Evolutionary conservation across 2,113 vertebrate species (phyloP).

Genomic region (Cygnus buccinator): DNA sequence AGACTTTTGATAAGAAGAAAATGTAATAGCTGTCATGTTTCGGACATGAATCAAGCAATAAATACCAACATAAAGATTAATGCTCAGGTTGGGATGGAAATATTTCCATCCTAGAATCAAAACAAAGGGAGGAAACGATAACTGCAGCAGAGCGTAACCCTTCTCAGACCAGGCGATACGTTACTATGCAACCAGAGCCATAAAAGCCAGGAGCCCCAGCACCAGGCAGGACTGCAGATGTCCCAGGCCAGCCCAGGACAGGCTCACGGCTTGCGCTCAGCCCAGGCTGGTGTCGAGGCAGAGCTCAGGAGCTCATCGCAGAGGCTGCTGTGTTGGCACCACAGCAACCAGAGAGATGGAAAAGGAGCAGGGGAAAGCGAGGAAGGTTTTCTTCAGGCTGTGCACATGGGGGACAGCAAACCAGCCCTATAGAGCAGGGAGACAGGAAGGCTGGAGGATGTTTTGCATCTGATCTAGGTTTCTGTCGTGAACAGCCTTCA

Average conservation of each 20-base stretch:
- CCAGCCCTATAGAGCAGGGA: too few relatives aligned
- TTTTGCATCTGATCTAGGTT: too few relatives aligned
- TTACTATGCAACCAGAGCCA: accelerated
- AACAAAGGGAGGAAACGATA: background rate
- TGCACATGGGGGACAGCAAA: too few relatives aligned
- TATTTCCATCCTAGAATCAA: background rate
- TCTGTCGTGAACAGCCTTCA: too few relatives aligned
- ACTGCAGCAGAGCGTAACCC: background rate
- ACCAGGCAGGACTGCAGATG: accelerated
- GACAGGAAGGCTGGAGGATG: too few relatives aligned
- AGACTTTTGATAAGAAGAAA: background rate
- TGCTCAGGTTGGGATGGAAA: background rate
- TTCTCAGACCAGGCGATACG: background rate
- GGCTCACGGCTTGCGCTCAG: too few relatives aligned
- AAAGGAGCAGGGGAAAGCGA: too few relatives aligned
- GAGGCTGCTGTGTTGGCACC: too few relatives aligned
- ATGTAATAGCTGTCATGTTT: background rate
- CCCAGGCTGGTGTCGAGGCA: too few relatives aligned
- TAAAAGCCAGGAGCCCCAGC: background rate
- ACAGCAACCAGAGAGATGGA: too few relatives aligned
- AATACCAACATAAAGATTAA: background rate
- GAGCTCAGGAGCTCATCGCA: too few relatives aligned
- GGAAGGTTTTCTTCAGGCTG: too few relatives aligned
- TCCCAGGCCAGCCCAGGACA: background rate
- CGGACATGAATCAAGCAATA: background rate